A percentile compares a stretch with the other conserved stretches of the same genome.
phyloP scores from a whole-genome alignment of 2,113 vertebrate species.

The Pachyramphus minor region DNA sequence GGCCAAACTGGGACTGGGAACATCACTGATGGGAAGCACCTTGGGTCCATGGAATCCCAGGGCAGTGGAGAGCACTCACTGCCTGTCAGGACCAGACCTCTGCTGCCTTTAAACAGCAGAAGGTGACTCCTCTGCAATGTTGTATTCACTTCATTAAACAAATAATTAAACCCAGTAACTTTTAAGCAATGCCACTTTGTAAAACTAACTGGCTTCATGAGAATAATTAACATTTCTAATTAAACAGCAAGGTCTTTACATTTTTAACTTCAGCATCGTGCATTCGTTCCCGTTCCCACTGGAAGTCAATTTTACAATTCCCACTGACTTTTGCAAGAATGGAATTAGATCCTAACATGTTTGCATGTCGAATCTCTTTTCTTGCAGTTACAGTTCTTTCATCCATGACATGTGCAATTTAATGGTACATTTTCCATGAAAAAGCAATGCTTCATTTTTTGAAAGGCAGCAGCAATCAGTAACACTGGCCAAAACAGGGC shows the following conservation, averaged over 20 bases:
- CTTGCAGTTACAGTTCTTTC: background rate
- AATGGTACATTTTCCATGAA: slow-evolving; percentile 30
- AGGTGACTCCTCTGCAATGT: background rate
- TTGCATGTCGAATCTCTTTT: slow-evolving; percentile 36
- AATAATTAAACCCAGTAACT: background rate
- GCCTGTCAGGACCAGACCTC: background rate
- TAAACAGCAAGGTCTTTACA: background rate
- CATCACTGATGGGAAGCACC: rapidly evolving
- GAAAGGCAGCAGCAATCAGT: background rate
- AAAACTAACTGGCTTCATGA: background rate
- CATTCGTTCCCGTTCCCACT: background rate
- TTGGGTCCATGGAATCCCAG: rapidly evolving
- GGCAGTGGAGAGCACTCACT: too few species aligned
- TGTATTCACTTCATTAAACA: background rate
- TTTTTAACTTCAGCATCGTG: background rate
- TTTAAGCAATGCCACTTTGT: background rate
- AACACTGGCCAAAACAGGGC: background rate
- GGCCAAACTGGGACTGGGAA: background rate
- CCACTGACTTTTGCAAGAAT: background rate
- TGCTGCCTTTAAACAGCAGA: background rate
- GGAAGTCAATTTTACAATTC: background rate
- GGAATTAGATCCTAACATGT: slow-evolving; percentile 27
- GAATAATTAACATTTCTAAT: background rate
- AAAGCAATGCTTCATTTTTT: background rate
- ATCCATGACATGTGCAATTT: slow-evolving; percentile 27